Evolutionary conservation across 2,888 invertebrate genomes (phyloP), one percentile per base, ranked within the genome.

Genomic region (Parnassius orleans): DNA sequence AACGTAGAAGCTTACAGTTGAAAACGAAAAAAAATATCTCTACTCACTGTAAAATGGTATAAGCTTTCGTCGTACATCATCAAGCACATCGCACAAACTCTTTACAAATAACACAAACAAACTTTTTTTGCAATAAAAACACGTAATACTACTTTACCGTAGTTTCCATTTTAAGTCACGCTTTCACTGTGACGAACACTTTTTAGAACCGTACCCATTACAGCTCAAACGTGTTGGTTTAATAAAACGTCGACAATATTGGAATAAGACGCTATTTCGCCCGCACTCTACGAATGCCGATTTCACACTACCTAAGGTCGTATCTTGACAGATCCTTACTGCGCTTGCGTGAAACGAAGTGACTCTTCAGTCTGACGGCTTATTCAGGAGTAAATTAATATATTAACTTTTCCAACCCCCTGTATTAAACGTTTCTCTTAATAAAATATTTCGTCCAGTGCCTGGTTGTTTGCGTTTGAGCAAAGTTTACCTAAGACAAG

Each of bases 331-430:
- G 69, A 66, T 73, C 73, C 76, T 74, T 73, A 80, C 55, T 84
- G 89, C 90, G 90, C 90, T 66, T 89, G 90, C 90, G 90, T 83
- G 71, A 74, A 84, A 77, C 81, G 71, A 78, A 88, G 87, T 87
- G 87, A 89, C 87, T 88, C 87, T 85, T 87, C 81, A 78, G 79
- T 81, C 80, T 83, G 81, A 82, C 85, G 87, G 87, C 88, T 90
- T 87, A 86, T 86, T 87, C 87, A 83, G 81, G 77, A 87, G 87
- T 89, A 90, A 90, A 90, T 90, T 90, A 90, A 89, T 90, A 89
- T 87, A 88, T 88, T 86, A 90, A 90, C 88, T 89, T 90, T 90
- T 87, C 83, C 81, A 76, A 79, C 81, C 81, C 83, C 78, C 78
- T 78, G 78, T 83, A 87, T 86, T 84, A 90, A 84, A 82, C 78